Evolutionary conservation across 2,113 vertebrate species (phyloP).

Genomic region (Sula dactylatra): DNA sequence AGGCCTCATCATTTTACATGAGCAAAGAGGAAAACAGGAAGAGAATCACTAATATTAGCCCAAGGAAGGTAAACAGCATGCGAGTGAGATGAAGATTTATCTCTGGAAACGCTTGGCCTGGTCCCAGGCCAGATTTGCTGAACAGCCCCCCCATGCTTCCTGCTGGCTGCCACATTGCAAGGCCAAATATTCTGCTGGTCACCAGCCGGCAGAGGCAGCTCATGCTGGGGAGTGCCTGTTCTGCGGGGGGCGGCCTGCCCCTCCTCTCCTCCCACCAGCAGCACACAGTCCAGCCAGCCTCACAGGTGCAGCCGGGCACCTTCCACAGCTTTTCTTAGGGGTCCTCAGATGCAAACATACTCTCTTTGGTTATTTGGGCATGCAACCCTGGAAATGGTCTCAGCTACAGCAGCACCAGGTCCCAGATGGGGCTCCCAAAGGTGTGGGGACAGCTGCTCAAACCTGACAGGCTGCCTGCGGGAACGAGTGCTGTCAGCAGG

Average conservation of each 20-base stretch:
- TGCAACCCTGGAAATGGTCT: rapidly evolving
- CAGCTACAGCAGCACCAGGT: rapidly evolving
- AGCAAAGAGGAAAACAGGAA: conserved; percentile 63
- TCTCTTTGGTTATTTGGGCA: rapidly evolving
- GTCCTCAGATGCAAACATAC: background rate
- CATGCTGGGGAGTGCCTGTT: background rate
- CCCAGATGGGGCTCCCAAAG: background rate
- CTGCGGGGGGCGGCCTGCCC: rapidly evolving
- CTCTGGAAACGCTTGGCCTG: background rate
- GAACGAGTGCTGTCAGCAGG: background rate
- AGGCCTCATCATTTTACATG: conserved; percentile 67
- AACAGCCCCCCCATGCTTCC: background rate
- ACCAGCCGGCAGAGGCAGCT: background rate
- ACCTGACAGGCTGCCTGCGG: background rate
- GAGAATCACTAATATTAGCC: conserved; percentile 71
- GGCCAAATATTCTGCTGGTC: background rate
- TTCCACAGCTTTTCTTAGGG: background rate
- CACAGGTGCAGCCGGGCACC: background rate
- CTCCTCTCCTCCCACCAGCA: background rate
- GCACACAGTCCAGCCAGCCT: background rate
- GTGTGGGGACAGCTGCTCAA: background rate
- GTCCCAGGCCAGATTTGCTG: conserved; percentile 24
- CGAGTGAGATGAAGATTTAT: conserved; percentile 54
- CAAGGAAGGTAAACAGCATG: conserved; percentile 66
- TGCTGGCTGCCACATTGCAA: background rate